Evolutionary conservation across 2,888 invertebrate species (phyloP), one percentile per base, ranked within the genome.

Genomic region (Drosophila atripex): DNA sequence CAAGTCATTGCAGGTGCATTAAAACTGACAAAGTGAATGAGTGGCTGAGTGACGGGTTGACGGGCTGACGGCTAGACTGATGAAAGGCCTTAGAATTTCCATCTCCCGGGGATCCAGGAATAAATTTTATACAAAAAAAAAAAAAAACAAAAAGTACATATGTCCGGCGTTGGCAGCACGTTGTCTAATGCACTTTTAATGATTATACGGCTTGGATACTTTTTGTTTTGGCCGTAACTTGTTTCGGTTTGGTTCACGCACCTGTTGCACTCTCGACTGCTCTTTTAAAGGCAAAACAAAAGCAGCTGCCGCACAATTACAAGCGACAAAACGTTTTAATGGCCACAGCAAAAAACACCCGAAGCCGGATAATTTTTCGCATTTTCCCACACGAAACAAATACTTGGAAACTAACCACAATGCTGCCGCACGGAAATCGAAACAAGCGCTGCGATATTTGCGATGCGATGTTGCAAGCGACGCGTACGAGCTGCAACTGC

Each of bases 1-100:
- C 83, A 16, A 87, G 88, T 84, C 88, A 84, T 87, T 64, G 88
- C 84, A 84, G 86, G 80, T 86, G 88, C 79, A 75, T 55, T 51
- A 54, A 51, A 53, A 71, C 32, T 59, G 70, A 54, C 46, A 51
- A 38, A 61, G 30, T 56, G 55, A 71, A 53, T 30, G 50, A 38
- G 30, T 43, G 64, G 46, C 51, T 59, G 55, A 59, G 39, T 58
- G 47, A 50, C 59, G n/a, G 58, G 18, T 18, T 53, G 60, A 16
- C 57, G 35, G 54, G 0, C 30, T 53, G 55, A 30, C 25, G 32
- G 54, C 14, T 25, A 51, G 55, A 45, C 47, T 61, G 56, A 51
- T 61, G 68, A 64, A 75, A 75, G 56, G 56, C 52, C 60, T 41
- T 28, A 68, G 70, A 80, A 78, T 53, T 59, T 49, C 68, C 52